Conservation (phyloP, 2,888 invertebrate species). For the Dolomedes plantarius region DNA sequence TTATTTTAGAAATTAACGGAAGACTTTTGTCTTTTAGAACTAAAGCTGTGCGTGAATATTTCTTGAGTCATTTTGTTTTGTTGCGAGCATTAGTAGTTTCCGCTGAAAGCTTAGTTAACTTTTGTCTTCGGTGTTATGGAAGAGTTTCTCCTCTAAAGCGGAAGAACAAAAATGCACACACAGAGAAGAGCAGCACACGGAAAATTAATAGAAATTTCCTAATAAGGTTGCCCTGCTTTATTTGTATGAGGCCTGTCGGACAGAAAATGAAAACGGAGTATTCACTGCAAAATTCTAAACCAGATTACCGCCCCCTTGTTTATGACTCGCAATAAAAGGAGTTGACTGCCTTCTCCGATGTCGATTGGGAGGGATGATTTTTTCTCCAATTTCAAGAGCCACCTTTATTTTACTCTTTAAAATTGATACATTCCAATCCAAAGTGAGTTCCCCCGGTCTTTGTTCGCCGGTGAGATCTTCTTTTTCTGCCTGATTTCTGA, state of each 20-base stretch:
- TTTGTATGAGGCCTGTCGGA: slow-evolving; percentile 15
- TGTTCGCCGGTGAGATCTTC: neutral
- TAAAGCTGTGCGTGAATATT: slow-evolving; percentile 45
- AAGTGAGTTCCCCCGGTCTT: neutral
- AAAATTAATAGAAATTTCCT: slow-evolving; percentile 49
- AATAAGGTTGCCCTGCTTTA: slow-evolving; percentile 38
- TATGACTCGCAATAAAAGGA: slow-evolving; percentile 1
- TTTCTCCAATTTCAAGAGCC: slow-evolving; percentile 4
- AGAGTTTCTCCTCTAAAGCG: slow-evolving; percentile 18
- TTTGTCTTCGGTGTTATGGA: slow-evolving; percentile 49
- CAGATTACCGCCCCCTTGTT: slow-evolving; percentile 42
- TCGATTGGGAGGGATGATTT: slow-evolving; percentile 2
- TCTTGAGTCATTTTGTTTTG: slow-evolving; percentile 63
- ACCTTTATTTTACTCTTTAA: slow-evolving; percentile 12
- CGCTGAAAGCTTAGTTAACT: slow-evolving; percentile 69
- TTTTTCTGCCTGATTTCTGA: slow-evolving; percentile 4
- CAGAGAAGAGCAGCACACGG: neutral
- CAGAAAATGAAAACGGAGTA: slow-evolving; percentile 50
- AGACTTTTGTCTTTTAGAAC: slow-evolving; percentile 67
- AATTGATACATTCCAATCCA: slow-evolving; percentile 17
- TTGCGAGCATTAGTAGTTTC: slow-evolving; percentile 59
- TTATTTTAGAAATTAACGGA: slow-evolving; percentile 67
- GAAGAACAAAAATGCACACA: slow-evolving; percentile 45
- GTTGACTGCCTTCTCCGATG: neutral
- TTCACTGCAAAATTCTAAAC: slow-evolving; percentile 27